Base-by-base conservation (phyloP, 2,888 invertebrate species). In the Crepidodera aurea region DNA sequence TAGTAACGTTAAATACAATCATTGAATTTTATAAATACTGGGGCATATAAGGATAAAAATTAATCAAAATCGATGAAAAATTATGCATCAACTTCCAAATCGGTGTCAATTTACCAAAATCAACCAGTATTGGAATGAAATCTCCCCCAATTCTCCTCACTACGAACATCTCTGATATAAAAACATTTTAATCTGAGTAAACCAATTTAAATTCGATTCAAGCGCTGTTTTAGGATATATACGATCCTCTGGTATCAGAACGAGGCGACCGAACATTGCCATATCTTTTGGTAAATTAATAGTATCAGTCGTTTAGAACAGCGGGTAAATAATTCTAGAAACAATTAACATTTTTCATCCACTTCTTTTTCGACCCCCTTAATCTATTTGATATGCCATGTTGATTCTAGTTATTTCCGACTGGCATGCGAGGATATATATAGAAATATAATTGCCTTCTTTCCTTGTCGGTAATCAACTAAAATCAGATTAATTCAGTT, bases 321-420 rank as follows among this genome's bases (percentile, higher is more conserved):
- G 4, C 10, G 6, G 15, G 57, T 15, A n/a, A 18, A 25, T 50
- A 48, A 50, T 58, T 57, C 50, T 34, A 16, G 5, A 46, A 19
- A 29, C 19, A 34, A 56, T 56, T 46, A 46, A 44, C 55, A 55
- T 44, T 56, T 56, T 46, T 46, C 34, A 44, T 32, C 10, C 19
- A 19, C 44, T 44, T 7, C 22, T 54, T 56, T 56, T 54, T 13
- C 29, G 7, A 15, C n/a, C 32, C 44, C 27, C 16, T 25, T 55
- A 22, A 56, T 56, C 55, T 34, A 22, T 46, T 55, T 55, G 55
- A 55, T 55, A 56, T 46, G 32, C 55, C 44, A 56, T 56, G 29
- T 56, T 56, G 55, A 56, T 56, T 56, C 19, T 12, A 12, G 46
- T 56, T 56, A 56, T 56, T 56, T 46, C 34, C 34, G 32, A 13